phyloP scores from a whole-genome alignment of 2,888 invertebrate genomes.

The Danaus chrysippus region DNA sequence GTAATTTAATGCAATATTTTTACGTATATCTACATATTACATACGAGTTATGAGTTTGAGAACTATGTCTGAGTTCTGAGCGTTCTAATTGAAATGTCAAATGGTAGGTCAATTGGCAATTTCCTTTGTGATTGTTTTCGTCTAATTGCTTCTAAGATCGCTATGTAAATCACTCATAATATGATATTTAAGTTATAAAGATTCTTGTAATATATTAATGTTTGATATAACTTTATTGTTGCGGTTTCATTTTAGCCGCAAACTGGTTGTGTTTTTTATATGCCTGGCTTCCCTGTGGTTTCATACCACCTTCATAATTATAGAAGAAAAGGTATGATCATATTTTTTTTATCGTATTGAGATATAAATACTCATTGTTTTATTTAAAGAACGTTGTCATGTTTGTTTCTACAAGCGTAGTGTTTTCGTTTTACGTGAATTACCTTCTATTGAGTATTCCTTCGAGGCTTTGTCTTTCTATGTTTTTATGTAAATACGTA shows the following conservation, averaged over 20 bases:
- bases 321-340: too few species aligned
- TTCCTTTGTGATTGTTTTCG: conserved; percentile 70
- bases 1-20: too few species aligned
- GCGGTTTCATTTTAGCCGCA: too few species aligned
- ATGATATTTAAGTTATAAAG: conserved; percentile 10
- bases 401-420: too few species aligned
- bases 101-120: conserved; percentile 72
- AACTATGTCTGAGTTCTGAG: conserved; percentile 7
- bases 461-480: background rate
- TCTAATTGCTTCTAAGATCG: conserved; percentile 56
- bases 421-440: too few species aligned
- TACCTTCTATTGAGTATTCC: background rate
- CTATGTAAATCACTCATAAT: conserved; percentile 14
- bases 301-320: too few species aligned
- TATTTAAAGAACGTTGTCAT: too few species aligned
- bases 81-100: conserved; percentile 64
- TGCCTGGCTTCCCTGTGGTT: too few species aligned
- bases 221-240: too few species aligned
- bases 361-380: too few species aligned
- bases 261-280: too few species aligned
- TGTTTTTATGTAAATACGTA: conserved; percentile 9
- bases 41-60: background rate
- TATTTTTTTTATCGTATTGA: too few species aligned
- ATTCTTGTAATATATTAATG: background rate
- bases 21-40: background rate